Conservation (phyloP, 1,140 invertebrate genomes). For the Apis dorsata region DNA sequence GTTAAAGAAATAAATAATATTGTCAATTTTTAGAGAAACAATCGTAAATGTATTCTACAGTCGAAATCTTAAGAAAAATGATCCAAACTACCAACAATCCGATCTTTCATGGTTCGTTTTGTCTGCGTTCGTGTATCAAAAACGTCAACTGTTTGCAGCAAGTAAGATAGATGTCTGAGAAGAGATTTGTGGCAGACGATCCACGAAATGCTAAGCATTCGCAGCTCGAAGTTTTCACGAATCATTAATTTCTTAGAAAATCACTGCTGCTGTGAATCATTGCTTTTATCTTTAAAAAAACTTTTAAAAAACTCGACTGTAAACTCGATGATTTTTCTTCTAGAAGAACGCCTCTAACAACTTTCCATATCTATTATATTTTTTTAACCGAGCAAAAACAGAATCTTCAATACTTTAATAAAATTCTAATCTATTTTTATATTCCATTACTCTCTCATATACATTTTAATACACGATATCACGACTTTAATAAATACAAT, state of each 20-base stretch:
- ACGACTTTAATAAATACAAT: too few species aligned
- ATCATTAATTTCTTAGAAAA: conserved; percentile 41
- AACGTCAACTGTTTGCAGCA: not conserved
- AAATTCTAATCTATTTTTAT: too few species aligned
- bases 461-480: too few species aligned
- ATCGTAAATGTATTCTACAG: not conserved
- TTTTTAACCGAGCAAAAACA: too few species aligned
- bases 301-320: too few species aligned
- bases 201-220: conserved; percentile 11
- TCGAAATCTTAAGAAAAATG: not conserved
- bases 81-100: not conserved
- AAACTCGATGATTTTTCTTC: too few species aligned
- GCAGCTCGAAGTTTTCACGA: not conserved
- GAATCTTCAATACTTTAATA: too few species aligned
- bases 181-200: conserved; percentile 7
- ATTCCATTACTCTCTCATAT: too few species aligned
- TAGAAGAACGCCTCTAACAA: too few species aligned
- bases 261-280: conserved; percentile 13
- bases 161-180: conserved; percentile 16
- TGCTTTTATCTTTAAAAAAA: not conserved
- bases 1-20: not conserved
- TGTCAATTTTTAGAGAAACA: not conserved
- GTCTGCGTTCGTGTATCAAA: not conserved
- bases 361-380: too few species aligned
- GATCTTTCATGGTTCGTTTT: not conserved